These are phyloP conservation scores for Philopotamus ludificatus DNA, from an alignment of 1,140 invertebrate genomes.

Conservation along the genomic window DNA sequence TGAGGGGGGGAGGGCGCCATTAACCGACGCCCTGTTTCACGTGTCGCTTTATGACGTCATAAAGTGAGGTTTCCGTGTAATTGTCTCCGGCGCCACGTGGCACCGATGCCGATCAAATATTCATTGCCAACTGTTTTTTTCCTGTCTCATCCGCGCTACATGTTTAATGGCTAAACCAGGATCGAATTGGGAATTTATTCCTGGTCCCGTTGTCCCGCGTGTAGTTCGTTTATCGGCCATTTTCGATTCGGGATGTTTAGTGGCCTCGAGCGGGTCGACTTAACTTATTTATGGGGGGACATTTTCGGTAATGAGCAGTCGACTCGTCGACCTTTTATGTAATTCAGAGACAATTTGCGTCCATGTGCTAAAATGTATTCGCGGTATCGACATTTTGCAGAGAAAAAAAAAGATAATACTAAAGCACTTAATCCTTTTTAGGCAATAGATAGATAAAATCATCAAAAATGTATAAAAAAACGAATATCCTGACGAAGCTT, in stretches of 20 bases:
- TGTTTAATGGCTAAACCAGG: constrained; percentile 8
- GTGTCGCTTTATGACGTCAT: constrained; percentile 10
- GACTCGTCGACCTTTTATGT: no score
- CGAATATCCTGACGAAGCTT: no score
- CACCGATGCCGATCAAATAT: constrained; percentile 17
- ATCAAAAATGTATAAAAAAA: no score
- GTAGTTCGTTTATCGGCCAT: constrained; percentile 7
- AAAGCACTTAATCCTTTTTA: no score
- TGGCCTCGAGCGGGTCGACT: constrained; percentile 6
- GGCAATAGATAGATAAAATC: no score
- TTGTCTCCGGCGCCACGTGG: constrained; percentile 6
- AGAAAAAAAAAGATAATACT: no score
- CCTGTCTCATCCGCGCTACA: constrained; percentile 1
- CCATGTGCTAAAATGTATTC: no score
- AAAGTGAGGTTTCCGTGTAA: constrained; percentile 14
- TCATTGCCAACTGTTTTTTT: constrained; percentile 1
- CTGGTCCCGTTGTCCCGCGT: background rate
- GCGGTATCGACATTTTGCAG: no score
- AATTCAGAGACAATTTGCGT: no score
- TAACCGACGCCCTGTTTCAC: background rate
- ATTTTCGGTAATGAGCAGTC: no score
- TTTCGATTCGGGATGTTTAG: background rate
- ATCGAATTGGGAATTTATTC: constrained; percentile 17
- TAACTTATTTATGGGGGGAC: no score
- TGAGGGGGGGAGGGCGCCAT: background rate